These are phyloP conservation scores for Pseudochromis fuscus DNA, from an alignment of 2,797 vertebrate species.

Conservation along the genomic window DNA sequence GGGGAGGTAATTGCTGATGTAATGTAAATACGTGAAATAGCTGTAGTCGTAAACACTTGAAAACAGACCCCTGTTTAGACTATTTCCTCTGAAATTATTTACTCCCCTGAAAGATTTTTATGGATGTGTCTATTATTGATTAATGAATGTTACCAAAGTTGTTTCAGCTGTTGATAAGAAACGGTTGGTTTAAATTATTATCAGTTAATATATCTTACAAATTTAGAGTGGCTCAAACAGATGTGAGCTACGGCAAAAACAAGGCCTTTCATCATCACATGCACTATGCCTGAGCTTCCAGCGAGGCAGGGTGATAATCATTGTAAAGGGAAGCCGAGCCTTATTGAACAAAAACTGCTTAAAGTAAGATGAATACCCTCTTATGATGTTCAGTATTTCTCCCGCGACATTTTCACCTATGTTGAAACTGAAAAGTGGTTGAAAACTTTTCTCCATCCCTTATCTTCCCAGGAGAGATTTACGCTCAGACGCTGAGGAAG, in stretches of 20 bases:
- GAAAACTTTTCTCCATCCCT: constrained; percentile 71
- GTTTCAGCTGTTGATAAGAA: neutral
- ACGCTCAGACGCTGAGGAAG: constrained; percentile 54
- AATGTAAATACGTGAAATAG: neutral
- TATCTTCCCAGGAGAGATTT: constrained; percentile 66
- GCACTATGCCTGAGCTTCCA: neutral
- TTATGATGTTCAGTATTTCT: constrained; percentile 43
- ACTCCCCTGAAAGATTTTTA: too few relatives aligned
- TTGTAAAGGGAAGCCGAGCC: constrained; percentile 8
- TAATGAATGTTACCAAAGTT: neutral
- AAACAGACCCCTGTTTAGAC: too few relatives aligned
- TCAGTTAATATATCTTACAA: neutral
- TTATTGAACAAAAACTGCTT: constrained; percentile 16
- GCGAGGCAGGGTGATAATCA: constrained; percentile 10
- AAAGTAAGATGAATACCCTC: constrained; percentile 62
- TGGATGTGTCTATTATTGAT: too few relatives aligned
- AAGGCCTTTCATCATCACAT: neutral
- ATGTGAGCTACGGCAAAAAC: neutral
- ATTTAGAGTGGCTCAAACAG: neutral
- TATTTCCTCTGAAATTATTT: too few relatives aligned
- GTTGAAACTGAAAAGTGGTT: constrained; percentile 65
- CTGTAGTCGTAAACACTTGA: neutral
- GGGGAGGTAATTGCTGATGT: neutral
- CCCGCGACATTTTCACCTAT: constrained; percentile 42
- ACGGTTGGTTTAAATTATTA: neutral